These are phyloP conservation scores for Cephalopterus ornatus DNA, from an alignment of 2,113 vertebrate genomes.

Conservation along the genomic window DNA sequence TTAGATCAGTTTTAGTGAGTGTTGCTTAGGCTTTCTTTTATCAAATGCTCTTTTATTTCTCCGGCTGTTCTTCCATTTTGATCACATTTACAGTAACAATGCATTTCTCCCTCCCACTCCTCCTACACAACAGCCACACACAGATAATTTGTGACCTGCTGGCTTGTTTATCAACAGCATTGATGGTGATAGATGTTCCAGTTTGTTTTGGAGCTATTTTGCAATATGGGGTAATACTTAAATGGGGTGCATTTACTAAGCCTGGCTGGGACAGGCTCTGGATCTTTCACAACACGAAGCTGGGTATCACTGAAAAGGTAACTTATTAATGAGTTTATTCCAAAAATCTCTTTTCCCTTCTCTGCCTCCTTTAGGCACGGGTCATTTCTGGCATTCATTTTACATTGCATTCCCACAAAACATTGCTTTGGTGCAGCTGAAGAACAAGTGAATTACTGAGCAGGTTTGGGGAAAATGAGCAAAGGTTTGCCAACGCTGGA, in stretches of 20 bases:
- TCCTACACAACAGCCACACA: neutral
- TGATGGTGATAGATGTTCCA: neutral
- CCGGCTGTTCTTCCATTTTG: neutral
- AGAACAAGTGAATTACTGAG: neutral
- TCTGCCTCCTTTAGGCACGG: neutral
- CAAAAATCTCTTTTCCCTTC: neutral
- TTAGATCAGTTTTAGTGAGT: neutral
- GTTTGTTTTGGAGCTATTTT: neutral
- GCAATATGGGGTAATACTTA: neutral
- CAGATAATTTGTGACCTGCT: neutral
- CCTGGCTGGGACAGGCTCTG: neutral
- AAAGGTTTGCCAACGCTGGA: neutral
- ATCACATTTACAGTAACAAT: conserved; percentile 54
- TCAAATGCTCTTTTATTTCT: neutral
- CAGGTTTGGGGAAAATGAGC: neutral
- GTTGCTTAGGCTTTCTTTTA: neutral
- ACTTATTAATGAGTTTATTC: neutral
- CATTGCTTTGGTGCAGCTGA: neutral
- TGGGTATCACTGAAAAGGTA: neutral
- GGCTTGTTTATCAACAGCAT: neutral
- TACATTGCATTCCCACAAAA: neutral
- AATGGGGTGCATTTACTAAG: neutral
- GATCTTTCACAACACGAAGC: neutral
- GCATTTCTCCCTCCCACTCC: conserved; percentile 3
- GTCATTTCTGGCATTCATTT: neutral